Evolutionary conservation across 2,888 invertebrate species (phyloP).

Genomic region (Norana najaformis): DNA sequence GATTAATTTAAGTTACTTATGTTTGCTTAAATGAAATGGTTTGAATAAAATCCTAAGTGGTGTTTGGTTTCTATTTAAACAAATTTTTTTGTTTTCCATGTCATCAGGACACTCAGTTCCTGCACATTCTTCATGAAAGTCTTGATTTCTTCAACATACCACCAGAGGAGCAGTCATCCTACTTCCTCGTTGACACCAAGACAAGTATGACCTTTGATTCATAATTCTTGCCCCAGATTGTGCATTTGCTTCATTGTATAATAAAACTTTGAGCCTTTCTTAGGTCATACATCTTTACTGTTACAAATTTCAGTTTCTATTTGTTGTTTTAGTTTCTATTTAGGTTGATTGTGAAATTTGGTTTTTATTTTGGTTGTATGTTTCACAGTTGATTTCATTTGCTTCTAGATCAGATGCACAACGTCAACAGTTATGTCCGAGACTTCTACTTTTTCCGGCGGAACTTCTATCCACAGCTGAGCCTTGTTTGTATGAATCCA

Average conservation of each 20-base stretch:
- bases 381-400: background rate
- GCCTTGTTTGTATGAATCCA: constrained; percentile 87
- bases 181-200: constrained; percentile 96
- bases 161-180: constrained; percentile 82
- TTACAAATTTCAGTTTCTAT: background rate
- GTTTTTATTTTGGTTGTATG: background rate
- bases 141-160: constrained; percentile 96
- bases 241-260: background rate
- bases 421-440: constrained; percentile 89
- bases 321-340: background rate
- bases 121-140: constrained; percentile 89
- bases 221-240: background rate
- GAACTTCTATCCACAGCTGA: constrained; percentile 95
- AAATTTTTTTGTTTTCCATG: background rate
- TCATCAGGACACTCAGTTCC: constrained; percentile 85
- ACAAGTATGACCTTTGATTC: constrained; percentile 74
- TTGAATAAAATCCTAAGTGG: background rate
- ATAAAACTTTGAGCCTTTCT: background rate
- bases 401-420: constrained; percentile 86
- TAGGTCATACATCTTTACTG: background rate
- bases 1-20: no score
- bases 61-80: no score
- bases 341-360: no score
- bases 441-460: constrained; percentile 94
- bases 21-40: no score